Base-by-base conservation (phyloP, 2,113 vertebrate genomes). In the Hypocryptadius cinnamomeus region DNA sequence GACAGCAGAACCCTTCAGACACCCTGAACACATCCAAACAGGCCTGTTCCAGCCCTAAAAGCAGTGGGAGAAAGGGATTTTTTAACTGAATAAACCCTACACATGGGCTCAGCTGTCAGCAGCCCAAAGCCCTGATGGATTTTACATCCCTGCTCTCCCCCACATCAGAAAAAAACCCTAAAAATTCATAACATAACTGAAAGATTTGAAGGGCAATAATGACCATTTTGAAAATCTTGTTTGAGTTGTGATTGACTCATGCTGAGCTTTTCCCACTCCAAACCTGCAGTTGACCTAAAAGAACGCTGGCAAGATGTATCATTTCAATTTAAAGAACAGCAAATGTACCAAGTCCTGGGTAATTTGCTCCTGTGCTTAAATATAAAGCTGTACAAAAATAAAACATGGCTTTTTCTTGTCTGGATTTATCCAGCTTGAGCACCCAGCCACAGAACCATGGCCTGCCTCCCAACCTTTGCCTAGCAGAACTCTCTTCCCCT, bases 361-460 rank as follows among this genome's bases (percentile, higher is more conserved):
- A 89, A 85, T 92, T 81, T 79, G 68, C 74, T 91, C 78, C 85
- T 70, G 74, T 87, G 71, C 59, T 92, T 95, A 79, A 93, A 81
- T 73, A 85, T 27, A 92, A 89, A 85, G 74, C 78, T 76, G 68
- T 72, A 82, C 63, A 66, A 82, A 93, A 92, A 86, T 60, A 90
- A 95, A 88, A 66, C 68, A 53, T 6, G 48, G 21, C 18, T 76
- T 93, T 88, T n/a, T 15, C 65, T 91, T 66, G 76, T 54, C 78
- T 73, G 87, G 80, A 42, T 94, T 89, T 33, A 69, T 73, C 63
- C n/a, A 70, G 23, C 89, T 50, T 4, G 37, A 92, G 53, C 66
- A 79, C 24, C 66, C 81, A 96, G 79, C 33, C 86, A 57, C 61
- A 83, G 77, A 68, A 25, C 30, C 57, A 39, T 0, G 21, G 60